Conservation (phyloP, 2,888 invertebrate species). For the Acanthococcus lagerstroemiae region DNA sequence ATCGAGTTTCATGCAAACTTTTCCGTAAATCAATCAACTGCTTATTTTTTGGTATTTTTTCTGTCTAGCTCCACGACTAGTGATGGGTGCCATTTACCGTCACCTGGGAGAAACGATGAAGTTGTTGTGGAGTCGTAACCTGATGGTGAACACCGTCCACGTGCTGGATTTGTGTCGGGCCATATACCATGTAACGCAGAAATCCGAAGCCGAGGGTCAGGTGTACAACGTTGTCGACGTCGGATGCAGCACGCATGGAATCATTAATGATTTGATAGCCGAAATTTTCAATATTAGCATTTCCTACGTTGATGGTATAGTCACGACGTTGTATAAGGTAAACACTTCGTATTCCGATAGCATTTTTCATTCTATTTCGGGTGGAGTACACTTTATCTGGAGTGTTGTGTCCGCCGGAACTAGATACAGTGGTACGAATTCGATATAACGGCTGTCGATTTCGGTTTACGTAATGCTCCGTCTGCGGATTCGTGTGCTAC, state of each 20-base stretch:
- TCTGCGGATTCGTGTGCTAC: no score
- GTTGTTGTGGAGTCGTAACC: slow-evolving; percentile 73
- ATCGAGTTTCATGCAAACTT: no score
- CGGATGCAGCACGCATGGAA: slow-evolving; percentile 74
- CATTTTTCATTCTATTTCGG: no score
- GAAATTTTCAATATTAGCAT: slow-evolving; percentile 77
- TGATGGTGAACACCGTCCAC: slow-evolving; percentile 80
- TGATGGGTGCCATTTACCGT: slow-evolving; percentile 80
- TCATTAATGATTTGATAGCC: slow-evolving; percentile 64
- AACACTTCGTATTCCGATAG: no score
- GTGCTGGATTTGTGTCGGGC: slow-evolving; percentile 74
- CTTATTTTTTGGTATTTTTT: background rate
- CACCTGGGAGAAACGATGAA: slow-evolving; percentile 83
- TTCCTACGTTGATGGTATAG: slow-evolving; percentile 73
- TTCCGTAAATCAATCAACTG: no score
- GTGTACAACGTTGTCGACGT: slow-evolving; percentile 75
- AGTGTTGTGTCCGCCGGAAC: no score
- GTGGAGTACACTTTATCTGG: no score
- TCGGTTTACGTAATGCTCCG: no score
- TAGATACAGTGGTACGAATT: no score
- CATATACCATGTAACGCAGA: slow-evolving; percentile 59
- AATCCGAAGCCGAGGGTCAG: slow-evolving; percentile 48
- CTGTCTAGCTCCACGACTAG: slow-evolving; percentile 63
- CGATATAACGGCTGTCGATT: no score
- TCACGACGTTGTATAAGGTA: slow-evolving; percentile 70